Conservation (phyloP, 2,888 invertebrate species). For the Sphaeridia pumilis region DNA sequence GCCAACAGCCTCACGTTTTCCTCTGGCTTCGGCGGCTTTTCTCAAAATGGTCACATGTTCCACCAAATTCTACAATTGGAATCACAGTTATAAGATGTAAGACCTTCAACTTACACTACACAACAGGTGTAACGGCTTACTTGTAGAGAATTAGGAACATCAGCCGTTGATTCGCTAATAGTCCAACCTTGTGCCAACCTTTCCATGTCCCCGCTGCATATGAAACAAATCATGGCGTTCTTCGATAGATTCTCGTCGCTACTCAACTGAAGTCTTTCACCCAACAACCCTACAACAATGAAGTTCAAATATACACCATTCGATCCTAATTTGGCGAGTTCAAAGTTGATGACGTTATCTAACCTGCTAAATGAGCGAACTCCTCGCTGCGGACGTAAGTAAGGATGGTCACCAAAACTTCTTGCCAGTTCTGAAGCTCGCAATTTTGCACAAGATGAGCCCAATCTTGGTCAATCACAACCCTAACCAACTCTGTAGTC, state of each 20-base stretch:
- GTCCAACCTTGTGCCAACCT: conserved; percentile 59
- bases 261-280: conserved; percentile 61
- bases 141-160: conserved; percentile 32
- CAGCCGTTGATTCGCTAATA: conserved; percentile 37
- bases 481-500: conserved; percentile 55
- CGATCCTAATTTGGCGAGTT: too few relatives aligned
- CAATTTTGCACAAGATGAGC: conserved; percentile 55
- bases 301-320: too few relatives aligned
- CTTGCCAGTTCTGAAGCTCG: conserved; percentile 70
- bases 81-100: too few relatives aligned
- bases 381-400: conserved; percentile 62
- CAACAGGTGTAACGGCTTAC: conserved; percentile 6
- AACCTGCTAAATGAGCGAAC: conserved; percentile 62
- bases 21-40: conserved; percentile 57
- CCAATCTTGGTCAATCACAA: conserved; percentile 73
- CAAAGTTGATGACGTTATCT: too few relatives aligned
- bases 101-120: background rate
- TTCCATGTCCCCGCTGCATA: conserved; percentile 72
- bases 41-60: conserved; percentile 67
- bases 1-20: conserved; percentile 44
- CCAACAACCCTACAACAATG: conserved; percentile 78
- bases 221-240: conserved; percentile 70
- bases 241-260: conserved; percentile 48
- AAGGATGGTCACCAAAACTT: conserved; percentile 67
- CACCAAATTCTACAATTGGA: conserved; percentile 51